phyloP scores from a whole-genome alignment of 2,797 vertebrate species.

The Onychomys leucogaster region DNA sequence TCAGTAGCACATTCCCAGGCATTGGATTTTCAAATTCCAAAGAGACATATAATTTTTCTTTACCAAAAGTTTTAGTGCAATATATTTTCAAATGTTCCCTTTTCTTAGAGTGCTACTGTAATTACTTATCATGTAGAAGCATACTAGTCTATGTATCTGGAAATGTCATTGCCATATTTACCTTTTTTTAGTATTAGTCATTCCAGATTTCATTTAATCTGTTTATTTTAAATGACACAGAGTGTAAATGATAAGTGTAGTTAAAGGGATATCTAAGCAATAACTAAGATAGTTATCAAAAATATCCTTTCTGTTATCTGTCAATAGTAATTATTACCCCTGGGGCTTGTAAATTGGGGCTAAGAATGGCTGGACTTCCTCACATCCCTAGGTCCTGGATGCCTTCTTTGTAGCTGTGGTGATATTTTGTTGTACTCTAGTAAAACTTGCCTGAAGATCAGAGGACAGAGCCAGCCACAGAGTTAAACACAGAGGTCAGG shows the following conservation, averaged over 20 bases:
- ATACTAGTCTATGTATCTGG: neutral
- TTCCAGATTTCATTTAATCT: neutral
- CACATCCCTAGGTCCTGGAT: neutral
- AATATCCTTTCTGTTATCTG: neutral
- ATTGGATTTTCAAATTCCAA: conserved; percentile 31
- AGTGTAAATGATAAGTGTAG: neutral
- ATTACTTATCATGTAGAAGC: conserved; percentile 12
- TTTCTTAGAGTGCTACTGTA: neutral
- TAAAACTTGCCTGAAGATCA: too few species aligned
- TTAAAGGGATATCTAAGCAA: neutral
- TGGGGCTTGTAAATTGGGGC: neutral
- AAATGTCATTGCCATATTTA: conserved; percentile 6
- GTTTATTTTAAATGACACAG: neutral
- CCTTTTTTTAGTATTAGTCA: conserved; percentile 10
- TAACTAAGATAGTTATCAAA: neutral
- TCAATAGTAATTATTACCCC: neutral
- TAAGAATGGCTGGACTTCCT: conserved; percentile 19
- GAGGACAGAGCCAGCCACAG: too few species aligned
- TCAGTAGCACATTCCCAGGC: conserved; percentile 25
- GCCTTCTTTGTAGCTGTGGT: neutral
- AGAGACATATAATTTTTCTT: conserved; percentile 11
- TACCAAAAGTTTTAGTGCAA: neutral
- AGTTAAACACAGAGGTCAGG: too few species aligned
- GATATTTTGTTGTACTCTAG: too few species aligned
- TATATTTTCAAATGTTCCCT: neutral